Evolutionary conservation across 2,113 vertebrate species (phyloP), one percentile per base, ranked within the genome.

Genomic region (Rallus limicola): DNA sequence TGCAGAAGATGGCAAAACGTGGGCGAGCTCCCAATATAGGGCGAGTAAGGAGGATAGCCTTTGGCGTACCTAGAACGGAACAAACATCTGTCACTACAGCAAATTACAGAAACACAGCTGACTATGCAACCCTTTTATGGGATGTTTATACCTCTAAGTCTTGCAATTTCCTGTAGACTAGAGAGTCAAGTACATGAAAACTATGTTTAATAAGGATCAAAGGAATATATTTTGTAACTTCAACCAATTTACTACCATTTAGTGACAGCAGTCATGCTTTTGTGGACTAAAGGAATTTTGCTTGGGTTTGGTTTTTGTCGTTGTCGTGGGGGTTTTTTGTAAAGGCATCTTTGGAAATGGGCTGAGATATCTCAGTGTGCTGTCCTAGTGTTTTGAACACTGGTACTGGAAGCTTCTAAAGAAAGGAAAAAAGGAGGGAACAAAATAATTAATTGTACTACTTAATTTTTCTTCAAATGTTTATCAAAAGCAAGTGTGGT

Each of bases 11-110:
- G 99, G 88, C 99, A 99, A 94, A 99, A 98, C 4, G 99, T 99
- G 17, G 99, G 99, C 69, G 99, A 99, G 87, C 99, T 99, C 97
- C 99, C 99, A 42, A 99, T 99, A 88, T 99, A 99, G 7, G 99
- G 99, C 2, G 99, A 99, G 90, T 99, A 99, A 64, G 99, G 99
- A 52, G 99, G 99, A 93, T 99, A 99, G 53, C 99, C 99, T 98
- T 99, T 99, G 92, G 98, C 98, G 90, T 99, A 99, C 82, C 99
- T 99, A 93, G 89, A 96, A 65, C 12, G 63, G 20, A 84, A 13
- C 16, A 93, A 48, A n/a, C 11, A 19, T 58, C 18, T 62, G 25
- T 69, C 62, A 76, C 38, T 48, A 36, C 1, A 92, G 42, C 50
- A 70, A 65, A 53, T 78, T 34, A 72, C 50, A 24, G n/a, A 71